Evolutionary conservation across 1,140 invertebrate species (phyloP).

Genomic region (Drosophila watanabei): DNA sequence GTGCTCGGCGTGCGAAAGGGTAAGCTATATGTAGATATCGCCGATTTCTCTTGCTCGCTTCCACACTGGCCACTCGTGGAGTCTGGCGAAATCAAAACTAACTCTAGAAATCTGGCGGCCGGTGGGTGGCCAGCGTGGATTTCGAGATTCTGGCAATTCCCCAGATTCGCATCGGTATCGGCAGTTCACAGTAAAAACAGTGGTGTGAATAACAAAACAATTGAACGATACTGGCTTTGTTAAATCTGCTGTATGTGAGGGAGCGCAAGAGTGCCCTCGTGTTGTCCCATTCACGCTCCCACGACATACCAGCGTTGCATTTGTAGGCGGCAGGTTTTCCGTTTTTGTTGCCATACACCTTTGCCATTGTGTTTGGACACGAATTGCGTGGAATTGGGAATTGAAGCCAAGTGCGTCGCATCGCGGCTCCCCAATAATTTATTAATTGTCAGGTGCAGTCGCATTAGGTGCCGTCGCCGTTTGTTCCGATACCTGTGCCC

Average conservation of each 20-base stretch:
- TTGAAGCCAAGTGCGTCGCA: conserved; percentile 1
- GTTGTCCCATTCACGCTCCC: conserved; percentile 53
- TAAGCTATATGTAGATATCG: conserved; percentile 65
- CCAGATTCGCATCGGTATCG: not conserved
- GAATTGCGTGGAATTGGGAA: conserved; percentile 32
- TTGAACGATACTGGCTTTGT: conserved; percentile 47
- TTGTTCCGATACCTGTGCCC: conserved; percentile 36
- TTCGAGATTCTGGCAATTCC: conserved; percentile 7
- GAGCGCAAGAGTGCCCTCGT: conserved; percentile 34
- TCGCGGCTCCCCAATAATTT: conserved; percentile 1
- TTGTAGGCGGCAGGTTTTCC: conserved; percentile 61
- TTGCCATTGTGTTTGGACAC: not conserved
- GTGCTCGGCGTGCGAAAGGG: conserved; percentile 70
- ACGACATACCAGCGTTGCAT: conserved; percentile 46
- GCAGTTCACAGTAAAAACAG: not conserved
- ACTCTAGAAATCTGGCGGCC: not conserved
- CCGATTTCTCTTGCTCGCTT: conserved; percentile 12
- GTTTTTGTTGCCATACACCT: conserved; percentile 42
- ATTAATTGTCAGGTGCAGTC: conserved; percentile 35
- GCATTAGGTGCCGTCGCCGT: conserved; percentile 6
- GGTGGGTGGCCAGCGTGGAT: conserved; percentile 6
- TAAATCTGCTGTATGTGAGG: conserved; percentile 35
- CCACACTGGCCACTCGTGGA: not conserved
- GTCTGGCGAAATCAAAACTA: conserved; percentile 7
- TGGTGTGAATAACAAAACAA: conserved; percentile 10